A percentile compares a stretch with the other conserved stretches of the same genome.
phyloP scores from a whole-genome alignment of 2,797 vertebrate species.

The Pangasius mekongensis region DNA sequence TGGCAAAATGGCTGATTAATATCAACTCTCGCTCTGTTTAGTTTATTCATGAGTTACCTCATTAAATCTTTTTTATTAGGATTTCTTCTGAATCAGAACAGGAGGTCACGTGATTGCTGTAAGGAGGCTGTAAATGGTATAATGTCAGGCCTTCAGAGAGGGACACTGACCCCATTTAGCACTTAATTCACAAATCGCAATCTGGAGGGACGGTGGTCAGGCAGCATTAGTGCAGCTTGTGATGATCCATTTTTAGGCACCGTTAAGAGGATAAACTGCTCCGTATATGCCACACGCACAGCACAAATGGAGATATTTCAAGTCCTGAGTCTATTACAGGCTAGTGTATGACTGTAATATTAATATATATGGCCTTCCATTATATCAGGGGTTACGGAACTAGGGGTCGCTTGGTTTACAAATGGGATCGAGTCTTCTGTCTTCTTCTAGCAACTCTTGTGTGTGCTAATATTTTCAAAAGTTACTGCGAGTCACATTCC shows the following conservation, averaged over 20 bases:
- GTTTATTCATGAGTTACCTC: background rate
- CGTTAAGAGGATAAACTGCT: background rate
- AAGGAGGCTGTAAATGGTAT: conserved; percentile 5
- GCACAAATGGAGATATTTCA: background rate
- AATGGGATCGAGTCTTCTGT: too few species aligned
- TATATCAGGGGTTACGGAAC: background rate
- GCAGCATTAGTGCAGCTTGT: background rate
- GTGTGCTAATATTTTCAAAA: too few species aligned
- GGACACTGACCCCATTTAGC: conserved; percentile 27
- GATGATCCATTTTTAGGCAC: background rate
- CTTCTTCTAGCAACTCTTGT: too few species aligned
- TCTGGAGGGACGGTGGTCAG: background rate
- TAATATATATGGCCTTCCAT: background rate
- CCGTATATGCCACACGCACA: background rate
- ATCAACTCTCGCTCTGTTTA: background rate
- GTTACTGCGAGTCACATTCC: too few species aligned
- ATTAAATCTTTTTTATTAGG: background rate
- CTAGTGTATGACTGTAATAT: background rate
- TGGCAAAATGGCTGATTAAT: background rate
- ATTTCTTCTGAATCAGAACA: background rate
- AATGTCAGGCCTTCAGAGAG: conserved; percentile 8
- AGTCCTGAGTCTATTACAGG: background rate
- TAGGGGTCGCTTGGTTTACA: background rate
- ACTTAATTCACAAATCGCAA: conserved; percentile 20
- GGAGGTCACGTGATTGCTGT: background rate